Conservation (phyloP, 2,113 vertebrate species). For the Lepus americanus region DNA sequence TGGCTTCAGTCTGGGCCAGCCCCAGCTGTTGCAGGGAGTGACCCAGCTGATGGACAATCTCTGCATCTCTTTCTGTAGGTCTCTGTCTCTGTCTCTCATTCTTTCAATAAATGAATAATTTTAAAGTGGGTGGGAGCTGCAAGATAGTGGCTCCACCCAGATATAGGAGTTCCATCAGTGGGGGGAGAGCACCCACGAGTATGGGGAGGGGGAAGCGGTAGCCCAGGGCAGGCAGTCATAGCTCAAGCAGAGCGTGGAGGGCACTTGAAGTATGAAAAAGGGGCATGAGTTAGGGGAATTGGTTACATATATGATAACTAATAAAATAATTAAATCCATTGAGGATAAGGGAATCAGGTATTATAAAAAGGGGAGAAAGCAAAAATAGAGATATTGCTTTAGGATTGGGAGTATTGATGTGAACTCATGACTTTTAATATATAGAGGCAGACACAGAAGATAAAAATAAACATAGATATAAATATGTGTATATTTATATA, state of each 20-base stretch:
- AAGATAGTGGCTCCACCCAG: neutral
- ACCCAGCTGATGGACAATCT: too few species aligned
- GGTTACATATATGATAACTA: neutral
- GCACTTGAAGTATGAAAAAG: neutral
- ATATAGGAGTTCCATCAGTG: neutral
- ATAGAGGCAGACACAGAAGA: neutral
- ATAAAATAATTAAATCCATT: slow-evolving; percentile 21
- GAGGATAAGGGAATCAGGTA: neutral
- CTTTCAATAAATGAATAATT: too few species aligned
- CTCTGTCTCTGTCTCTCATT: too few species aligned
- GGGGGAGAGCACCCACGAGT: neutral
- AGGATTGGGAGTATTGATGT: neutral
- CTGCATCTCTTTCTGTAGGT: too few species aligned
- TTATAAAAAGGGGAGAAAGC: neutral
- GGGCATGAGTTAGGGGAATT: neutral
- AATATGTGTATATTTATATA: neutral
- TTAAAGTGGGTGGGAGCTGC: too few species aligned
- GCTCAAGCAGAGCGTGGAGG: neutral
- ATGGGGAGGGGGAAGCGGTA: neutral
- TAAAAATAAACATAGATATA: neutral
- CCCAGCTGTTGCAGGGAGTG: too few species aligned
- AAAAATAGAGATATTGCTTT: neutral
- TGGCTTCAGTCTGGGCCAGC: too few species aligned
- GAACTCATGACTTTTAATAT: neutral
- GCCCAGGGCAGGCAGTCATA: neutral